phyloP scores from a whole-genome alignment of 2,888 invertebrate species.

The Petrophora chlorosata region DNA sequence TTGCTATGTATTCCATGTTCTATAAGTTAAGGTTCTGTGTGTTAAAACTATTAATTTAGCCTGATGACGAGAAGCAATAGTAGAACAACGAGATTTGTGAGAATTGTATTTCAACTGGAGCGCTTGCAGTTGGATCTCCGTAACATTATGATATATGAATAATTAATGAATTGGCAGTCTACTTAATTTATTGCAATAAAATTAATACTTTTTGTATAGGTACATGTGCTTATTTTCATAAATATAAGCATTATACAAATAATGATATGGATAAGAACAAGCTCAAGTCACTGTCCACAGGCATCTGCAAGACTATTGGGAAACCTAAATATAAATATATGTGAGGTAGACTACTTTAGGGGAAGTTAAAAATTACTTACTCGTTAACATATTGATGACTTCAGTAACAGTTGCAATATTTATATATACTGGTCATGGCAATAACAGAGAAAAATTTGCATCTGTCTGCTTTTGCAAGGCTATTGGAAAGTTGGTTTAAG shows the following conservation, averaged over 20 bases:
- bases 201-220: too few species aligned
- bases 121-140: slow-evolving; percentile 79
- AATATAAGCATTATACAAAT: too few species aligned
- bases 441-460: slow-evolving; percentile 89
- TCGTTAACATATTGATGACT: slow-evolving; percentile 87
- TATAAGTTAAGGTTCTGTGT: too few species aligned
- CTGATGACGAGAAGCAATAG: slow-evolving; percentile 90
- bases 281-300: too few species aligned
- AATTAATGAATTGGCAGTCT: slow-evolving; percentile 3
- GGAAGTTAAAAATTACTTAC: slow-evolving; percentile 61
- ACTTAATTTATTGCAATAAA: slow-evolving; percentile 29
- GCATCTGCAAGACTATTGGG: too few species aligned
- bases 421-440: slow-evolving; percentile 87
- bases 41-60: slow-evolving; percentile 89
- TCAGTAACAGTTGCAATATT: slow-evolving; percentile 87
- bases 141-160: slow-evolving; percentile 55
- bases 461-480: slow-evolving; percentile 84
- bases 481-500: slow-evolving; percentile 83
- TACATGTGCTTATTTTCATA: too few species aligned
- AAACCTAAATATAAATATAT: too few species aligned
- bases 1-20: too few species aligned
- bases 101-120: slow-evolving; percentile 88
- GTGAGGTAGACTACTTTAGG: background rate
- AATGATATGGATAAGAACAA: too few species aligned
- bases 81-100: slow-evolving; percentile 89